A percentile compares a stretch with the other conserved stretches of the same genome.
Evolutionary conservation across 2,888 invertebrate species (phyloP).

Genomic region (Ctena decussata): DNA sequence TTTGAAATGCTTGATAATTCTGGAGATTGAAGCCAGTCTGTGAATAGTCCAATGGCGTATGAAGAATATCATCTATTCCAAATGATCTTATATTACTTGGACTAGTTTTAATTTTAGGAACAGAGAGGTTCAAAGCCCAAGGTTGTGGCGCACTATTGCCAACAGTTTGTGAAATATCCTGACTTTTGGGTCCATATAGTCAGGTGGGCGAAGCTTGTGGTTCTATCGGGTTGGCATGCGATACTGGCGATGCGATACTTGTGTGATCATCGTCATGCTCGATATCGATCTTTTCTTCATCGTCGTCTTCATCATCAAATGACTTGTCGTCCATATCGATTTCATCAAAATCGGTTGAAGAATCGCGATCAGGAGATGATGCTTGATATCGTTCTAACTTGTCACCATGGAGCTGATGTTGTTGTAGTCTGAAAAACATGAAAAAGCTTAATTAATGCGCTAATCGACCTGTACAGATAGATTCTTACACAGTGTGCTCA

Average conservation of each 20-base stretch:
- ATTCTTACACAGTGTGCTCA: too few relatives aligned
- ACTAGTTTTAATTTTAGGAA: conserved; percentile 48
- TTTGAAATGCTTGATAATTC: conserved; percentile 7
- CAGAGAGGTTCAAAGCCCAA: conserved; percentile 61
- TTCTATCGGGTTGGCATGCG: conserved; percentile 33
- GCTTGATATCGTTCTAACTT: conserved; percentile 65
- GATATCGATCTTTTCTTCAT: conserved; percentile 74
- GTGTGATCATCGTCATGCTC: conserved; percentile 66
- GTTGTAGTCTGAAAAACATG: neutral
- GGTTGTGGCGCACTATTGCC: conserved; percentile 52
- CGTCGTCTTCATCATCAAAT: conserved; percentile 67
- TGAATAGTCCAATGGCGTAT: conserved; percentile 62
- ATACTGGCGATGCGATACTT: conserved; percentile 42
- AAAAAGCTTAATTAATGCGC: too few relatives aligned
- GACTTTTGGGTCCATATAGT: conserved; percentile 64
- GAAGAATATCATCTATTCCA: conserved; percentile 65
- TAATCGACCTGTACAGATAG: too few relatives aligned
- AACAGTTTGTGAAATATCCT: conserved; percentile 28
- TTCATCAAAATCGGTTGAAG: conserved; percentile 65
- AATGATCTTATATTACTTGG: conserved; percentile 51
- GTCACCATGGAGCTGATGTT: conserved; percentile 44
- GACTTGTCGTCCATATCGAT: conserved; percentile 59
- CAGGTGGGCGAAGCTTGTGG: conserved; percentile 65
- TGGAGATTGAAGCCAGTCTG: conserved; percentile 53
- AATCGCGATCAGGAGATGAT: conserved; percentile 68